Conservation (phyloP, 2,113 vertebrate genomes). For the Ageneiosus marmoratus region DNA sequence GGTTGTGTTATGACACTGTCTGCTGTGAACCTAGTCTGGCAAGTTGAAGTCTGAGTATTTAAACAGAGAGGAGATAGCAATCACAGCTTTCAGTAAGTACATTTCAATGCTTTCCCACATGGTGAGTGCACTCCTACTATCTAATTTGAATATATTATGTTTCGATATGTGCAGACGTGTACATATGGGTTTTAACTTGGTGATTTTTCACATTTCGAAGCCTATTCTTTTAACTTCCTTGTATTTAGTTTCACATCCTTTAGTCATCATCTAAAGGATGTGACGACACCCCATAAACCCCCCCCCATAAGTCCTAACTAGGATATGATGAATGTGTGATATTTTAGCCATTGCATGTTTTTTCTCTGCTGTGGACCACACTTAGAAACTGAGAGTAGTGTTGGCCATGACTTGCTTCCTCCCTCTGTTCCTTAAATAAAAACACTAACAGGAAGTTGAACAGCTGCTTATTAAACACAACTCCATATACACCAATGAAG, state of each 20-base stretch:
- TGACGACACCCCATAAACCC: background rate
- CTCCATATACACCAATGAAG: slow-evolving; percentile 7
- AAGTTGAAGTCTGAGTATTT: slow-evolving; percentile 5
- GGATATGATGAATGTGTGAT: slow-evolving; percentile 59
- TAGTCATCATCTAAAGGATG: background rate
- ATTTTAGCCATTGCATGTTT: slow-evolving; percentile 15
- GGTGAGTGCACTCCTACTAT: background rate
- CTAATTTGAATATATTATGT: background rate
- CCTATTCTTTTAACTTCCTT: background rate
- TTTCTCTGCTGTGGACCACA: background rate
- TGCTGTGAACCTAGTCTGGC: background rate
- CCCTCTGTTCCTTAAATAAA: slow-evolving; percentile 43
- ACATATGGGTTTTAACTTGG: background rate
- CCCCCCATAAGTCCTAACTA: background rate
- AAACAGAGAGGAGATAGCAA: background rate
- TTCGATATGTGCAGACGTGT: background rate
- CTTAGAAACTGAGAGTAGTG: slow-evolving; percentile 33
- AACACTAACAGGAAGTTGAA: slow-evolving; percentile 46
- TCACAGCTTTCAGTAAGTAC: slow-evolving; percentile 13
- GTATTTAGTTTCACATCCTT: slow-evolving; percentile 35
- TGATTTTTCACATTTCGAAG: background rate
- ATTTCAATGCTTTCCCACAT: background rate
- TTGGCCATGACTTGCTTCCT: slow-evolving; percentile 41
- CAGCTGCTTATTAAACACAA: slow-evolving; percentile 4
- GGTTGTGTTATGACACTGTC: slow-evolving; percentile 21